Evolutionary conservation across 2,888 invertebrate species (phyloP).

Genomic region (Conus canariensis): DNA sequence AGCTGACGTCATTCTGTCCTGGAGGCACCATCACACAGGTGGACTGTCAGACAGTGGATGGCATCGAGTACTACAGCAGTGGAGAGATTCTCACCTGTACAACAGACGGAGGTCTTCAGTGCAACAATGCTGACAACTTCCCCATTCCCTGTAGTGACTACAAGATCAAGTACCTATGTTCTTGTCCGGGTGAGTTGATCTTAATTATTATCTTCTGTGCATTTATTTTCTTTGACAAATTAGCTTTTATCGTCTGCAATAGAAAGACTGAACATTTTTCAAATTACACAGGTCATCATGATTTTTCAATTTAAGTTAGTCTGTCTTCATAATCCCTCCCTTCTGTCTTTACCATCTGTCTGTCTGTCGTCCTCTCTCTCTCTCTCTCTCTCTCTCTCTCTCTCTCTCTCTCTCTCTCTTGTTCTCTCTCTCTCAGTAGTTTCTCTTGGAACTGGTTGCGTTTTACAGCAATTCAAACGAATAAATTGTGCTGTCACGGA

Average conservation of each 20-base stretch:
- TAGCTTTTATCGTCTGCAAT: constrained; percentile 60
- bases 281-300: not conserved
- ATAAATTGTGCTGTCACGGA: too few species aligned
- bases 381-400: not conserved
- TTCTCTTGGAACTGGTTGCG: not conserved
- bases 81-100: constrained; percentile 68
- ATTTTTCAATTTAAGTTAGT: not conserved
- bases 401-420: not conserved
- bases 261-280: too few species aligned
- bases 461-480: not conserved
- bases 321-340: not conserved
- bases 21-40: constrained; percentile 62
- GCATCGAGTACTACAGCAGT: constrained; percentile 59
- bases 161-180: constrained; percentile 72
- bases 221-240: constrained; percentile 80
- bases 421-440: not conserved
- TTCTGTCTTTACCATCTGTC: not conserved
- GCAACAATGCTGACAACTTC: constrained; percentile 78
- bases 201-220: not conserved
- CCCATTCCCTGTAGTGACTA: constrained; percentile 70
- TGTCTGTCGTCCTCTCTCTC: not conserved
- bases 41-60: constrained; percentile 67
- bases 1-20: constrained; percentile 61
- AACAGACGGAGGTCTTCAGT: constrained; percentile 86
- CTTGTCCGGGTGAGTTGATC: constrained; percentile 60